Evolutionary conservation across 2,113 vertebrate genomes (phyloP).

Genomic region (Gymnorhina tibicen): DNA sequence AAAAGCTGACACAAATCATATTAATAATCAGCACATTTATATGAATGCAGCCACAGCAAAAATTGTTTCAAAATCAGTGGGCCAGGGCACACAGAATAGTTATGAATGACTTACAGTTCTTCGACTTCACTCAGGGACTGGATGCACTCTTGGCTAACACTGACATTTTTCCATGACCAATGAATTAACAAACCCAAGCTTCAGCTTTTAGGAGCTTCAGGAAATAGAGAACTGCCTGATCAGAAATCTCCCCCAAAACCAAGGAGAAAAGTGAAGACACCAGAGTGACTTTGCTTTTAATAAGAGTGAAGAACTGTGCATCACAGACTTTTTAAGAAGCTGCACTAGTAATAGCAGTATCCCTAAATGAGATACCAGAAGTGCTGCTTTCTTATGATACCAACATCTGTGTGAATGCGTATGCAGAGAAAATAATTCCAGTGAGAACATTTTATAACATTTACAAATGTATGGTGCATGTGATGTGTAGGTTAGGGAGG

Average conservation of each 20-base stretch:
- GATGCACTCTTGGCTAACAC: neutral
- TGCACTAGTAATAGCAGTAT: neutral
- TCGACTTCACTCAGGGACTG: neutral
- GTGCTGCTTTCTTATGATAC: neutral
- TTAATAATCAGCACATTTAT: neutral
- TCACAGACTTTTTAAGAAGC: neutral
- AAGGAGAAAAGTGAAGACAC: neutral
- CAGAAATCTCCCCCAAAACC: neutral
- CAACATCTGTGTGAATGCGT: neutral
- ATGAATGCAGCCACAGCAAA: neutral
- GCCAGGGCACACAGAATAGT: neutral
- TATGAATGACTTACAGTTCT: constrained; percentile 28
- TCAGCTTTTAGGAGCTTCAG: neutral
- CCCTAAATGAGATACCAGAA: neutral
- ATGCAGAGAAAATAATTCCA: neutral
- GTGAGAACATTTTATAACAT: rapidly evolving
- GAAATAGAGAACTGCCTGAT: neutral
- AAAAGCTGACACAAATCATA: neutral
- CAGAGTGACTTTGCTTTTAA: neutral
- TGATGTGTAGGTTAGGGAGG: neutral
- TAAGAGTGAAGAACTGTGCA: neutral
- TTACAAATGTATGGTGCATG: neutral
- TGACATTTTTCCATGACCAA: neutral
- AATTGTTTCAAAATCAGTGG: neutral
- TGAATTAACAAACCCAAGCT: neutral